phyloP scores from a whole-genome alignment of 2,113 vertebrate genomes.

The Semicossyphus pulcher region DNA sequence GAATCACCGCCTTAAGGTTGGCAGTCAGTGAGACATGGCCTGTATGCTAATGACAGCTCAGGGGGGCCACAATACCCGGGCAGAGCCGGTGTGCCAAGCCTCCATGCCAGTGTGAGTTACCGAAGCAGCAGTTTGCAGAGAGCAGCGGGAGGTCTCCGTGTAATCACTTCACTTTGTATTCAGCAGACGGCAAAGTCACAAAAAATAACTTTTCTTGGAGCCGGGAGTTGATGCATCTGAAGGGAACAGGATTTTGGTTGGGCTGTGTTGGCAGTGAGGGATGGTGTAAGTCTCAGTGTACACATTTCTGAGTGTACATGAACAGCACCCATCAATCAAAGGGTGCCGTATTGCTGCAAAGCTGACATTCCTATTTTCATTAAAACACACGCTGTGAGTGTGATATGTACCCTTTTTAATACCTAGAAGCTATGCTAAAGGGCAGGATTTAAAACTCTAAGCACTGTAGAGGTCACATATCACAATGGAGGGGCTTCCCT shows the following conservation, averaged over 20 bases:
- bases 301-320: slow-evolving; percentile 15
- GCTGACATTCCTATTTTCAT: slow-evolving; percentile 22
- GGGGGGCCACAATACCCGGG: slow-evolving; percentile 21
- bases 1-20: slow-evolving; percentile 76
- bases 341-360: not conserved
- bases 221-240: slow-evolving; percentile 38
- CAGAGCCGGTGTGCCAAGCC: slow-evolving; percentile 52
- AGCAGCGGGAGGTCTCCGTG: slow-evolving; percentile 56
- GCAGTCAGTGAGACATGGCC: slow-evolving; percentile 69
- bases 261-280: slow-evolving; percentile 8
- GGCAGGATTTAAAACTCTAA: slow-evolving; percentile 39
- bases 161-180: slow-evolving; percentile 69
- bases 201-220: slow-evolving; percentile 22
- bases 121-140: slow-evolving; percentile 50
- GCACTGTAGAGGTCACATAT: slow-evolving; percentile 49
- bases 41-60: slow-evolving; percentile 69
- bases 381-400: slow-evolving; percentile 29
- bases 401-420: slow-evolving; percentile 5
- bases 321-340: slow-evolving; percentile 33
- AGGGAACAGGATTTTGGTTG: slow-evolving; percentile 15
- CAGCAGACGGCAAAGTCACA: slow-evolving; percentile 47
- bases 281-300: slow-evolving; percentile 5
- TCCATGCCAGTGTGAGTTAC: slow-evolving; percentile 53
- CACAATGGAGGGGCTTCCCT: slow-evolving; percentile 33
- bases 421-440: slow-evolving; percentile 28